Evolutionary conservation across 2,797 vertebrate species (phyloP).

Genomic region (Gymnothorax javanicus): DNA sequence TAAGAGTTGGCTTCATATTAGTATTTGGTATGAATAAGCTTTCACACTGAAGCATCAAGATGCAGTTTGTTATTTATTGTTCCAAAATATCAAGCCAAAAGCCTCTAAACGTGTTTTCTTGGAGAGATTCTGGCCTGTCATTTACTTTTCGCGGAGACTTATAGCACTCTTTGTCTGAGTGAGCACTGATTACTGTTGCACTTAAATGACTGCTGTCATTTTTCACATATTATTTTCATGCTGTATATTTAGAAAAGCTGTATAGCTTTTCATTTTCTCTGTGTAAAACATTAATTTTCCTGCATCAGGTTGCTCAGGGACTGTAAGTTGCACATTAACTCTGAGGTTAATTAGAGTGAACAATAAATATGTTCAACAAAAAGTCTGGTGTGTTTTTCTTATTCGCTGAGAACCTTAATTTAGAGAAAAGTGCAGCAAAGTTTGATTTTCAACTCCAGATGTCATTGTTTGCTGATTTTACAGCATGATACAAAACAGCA

Average conservation of each 20-base stretch:
- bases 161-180: not conserved
- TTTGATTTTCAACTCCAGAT: not conserved
- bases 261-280: not conserved
- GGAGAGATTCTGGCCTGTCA: slow-evolving; percentile 2
- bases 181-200: not conserved
- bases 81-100: slow-evolving; percentile 11
- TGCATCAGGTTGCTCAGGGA: not conserved
- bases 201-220: slow-evolving; percentile 11
- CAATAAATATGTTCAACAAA: not conserved
- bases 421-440: not conserved
- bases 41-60: not conserved
- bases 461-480: not conserved
- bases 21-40: not conserved
- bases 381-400: not conserved
- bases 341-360: not conserved
- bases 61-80: not conserved
- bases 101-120: not conserved
- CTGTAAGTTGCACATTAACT: not conserved
- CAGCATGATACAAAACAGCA: not conserved
- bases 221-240: not conserved
- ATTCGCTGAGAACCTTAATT: not conserved
- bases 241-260: not conserved
- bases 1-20: not conserved
- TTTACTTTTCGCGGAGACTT: not conserved
- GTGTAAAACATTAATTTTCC: not conserved